Base-by-base conservation (phyloP, 2,888 invertebrate species). In the Trichogramma evanescens region DNA sequence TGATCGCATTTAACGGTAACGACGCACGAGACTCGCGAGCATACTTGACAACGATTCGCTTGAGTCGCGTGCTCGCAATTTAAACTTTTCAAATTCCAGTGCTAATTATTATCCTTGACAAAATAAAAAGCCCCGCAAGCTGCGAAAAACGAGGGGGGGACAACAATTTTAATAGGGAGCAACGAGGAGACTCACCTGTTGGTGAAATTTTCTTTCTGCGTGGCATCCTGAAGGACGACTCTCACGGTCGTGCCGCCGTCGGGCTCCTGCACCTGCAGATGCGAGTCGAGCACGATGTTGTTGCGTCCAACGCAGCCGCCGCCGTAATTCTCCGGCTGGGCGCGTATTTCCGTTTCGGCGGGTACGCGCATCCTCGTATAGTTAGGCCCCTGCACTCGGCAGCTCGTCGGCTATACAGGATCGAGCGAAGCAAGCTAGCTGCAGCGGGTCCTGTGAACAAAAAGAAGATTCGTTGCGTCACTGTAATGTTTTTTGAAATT, bases 301-400 rank as follows among this genome's bases (percentile, higher is more conserved):
- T n/a, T 49, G 71, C 66, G 50, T 71, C 64, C 38, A 66, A 63
- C 55, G 65, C 62, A 50, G 54, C 66, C 48, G 68, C 69, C 63
- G 70, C 69, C 65, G 67, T 72, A 72, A 65, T 67, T 70, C 67
- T 72, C 72, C 63, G 72, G 69, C 59, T 71, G 72, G 49, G 72
- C 63, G 63, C 72, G 67, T 53, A 70, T 71, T 64, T 77, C 75
- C 58, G 72, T 71, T 59, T 75, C 74, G 52, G 72, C 73, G 57
- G 74, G 73, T 52, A 75, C 73, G 62, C 74, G 73, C 76, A 76
- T 76, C 61, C 64, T 68, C 54, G 60, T n/a, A n/a, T 46, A 45
- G 54, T 26, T 48, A 3, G 13, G 9, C 48, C 13, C 13, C 48
- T 51, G 51, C 6, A 6, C n/a, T 48, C 9, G 48, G 7, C 48